phyloP scores from a whole-genome alignment of 2,888 invertebrate species.

The Sylvicola cinctus region DNA sequence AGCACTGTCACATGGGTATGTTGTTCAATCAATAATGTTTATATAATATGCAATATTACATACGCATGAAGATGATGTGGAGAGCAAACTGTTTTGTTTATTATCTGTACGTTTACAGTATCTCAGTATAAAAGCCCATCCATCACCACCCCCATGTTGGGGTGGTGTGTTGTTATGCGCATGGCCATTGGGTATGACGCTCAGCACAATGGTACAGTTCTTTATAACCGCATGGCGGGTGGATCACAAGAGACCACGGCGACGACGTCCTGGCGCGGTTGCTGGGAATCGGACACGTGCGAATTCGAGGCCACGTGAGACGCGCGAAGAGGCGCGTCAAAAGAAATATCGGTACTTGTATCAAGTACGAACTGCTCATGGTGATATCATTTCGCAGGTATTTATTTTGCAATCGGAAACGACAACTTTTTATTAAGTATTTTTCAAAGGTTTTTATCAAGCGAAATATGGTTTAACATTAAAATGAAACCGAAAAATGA shows the following conservation, averaged over 20 bases:
- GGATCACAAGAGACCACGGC: constrained; percentile 20
- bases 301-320: constrained; percentile 43
- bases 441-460: too few species aligned
- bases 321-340: constrained; percentile 58
- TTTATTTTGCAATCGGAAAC: too few species aligned
- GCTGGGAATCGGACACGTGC: constrained; percentile 13
- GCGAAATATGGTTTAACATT: too few species aligned
- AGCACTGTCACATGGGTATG: constrained; percentile 23
- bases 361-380: constrained; percentile 73
- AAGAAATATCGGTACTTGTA: constrained; percentile 73
- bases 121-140: constrained; percentile 23
- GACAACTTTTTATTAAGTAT: too few species aligned
- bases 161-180: constrained; percentile 23
- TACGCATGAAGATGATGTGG: too few species aligned
- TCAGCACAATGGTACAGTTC: constrained; percentile 25
- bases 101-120: too few species aligned
- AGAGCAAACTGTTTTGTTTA: too few species aligned
- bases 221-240: constrained; percentile 26
- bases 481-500: too few species aligned
- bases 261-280: constrained; percentile 9
- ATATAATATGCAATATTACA: neutral
- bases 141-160: constrained; percentile 24
- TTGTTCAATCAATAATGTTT: neutral
- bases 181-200: constrained; percentile 22
- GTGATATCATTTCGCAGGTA: constrained; percentile 78